A percentile compares a stretch with the other conserved stretches of the same genome.
These are phyloP conservation scores for Enoplosus armatus DNA, from an alignment of 2,797 vertebrate species.

Conservation along the genomic window DNA sequence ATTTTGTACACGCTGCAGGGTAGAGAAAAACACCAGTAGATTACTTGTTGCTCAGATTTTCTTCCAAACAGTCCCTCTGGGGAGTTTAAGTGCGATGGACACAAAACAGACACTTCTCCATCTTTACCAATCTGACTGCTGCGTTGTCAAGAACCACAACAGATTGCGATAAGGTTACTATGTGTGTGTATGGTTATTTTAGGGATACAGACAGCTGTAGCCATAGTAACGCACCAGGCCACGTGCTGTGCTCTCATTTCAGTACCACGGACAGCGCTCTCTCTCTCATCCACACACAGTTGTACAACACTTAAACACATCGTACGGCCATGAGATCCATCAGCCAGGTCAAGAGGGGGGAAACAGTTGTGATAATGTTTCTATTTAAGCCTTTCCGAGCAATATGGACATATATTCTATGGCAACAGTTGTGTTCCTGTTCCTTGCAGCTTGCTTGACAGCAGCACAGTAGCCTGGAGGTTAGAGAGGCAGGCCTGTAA, in stretches of 20 bases:
- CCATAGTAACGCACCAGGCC: conserved; percentile 80
- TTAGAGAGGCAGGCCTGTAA: conserved; percentile 47
- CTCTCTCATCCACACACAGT: conserved; percentile 21
- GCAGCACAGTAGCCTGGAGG: conserved; percentile 43
- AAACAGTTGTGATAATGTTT: background rate
- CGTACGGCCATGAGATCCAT: background rate
- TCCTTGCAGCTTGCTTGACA: conserved; percentile 37
- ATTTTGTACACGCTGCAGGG: background rate
- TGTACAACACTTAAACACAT: conserved; percentile 3
- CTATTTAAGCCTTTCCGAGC: background rate
- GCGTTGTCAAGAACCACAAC: conserved; percentile 44
- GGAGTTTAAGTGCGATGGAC: background rate
- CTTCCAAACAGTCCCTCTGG: background rate
- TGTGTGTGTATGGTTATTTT: conserved; percentile 78
- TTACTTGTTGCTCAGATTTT: conserved; percentile 55
- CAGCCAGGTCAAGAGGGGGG: conserved; percentile 10
- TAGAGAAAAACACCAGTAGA: background rate
- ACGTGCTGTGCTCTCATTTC: conserved; percentile 73
- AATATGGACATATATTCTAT: background rate
- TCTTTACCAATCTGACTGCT: conserved; percentile 34
- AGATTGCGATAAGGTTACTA: conserved; percentile 71
- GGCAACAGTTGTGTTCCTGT: conserved; percentile 40
- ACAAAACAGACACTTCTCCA: conserved; percentile 29
- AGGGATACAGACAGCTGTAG: conserved; percentile 80
- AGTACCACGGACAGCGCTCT: conserved; percentile 65